Conservation (phyloP, 2,113 vertebrate genomes). For the Cromileptes altivelis region DNA sequence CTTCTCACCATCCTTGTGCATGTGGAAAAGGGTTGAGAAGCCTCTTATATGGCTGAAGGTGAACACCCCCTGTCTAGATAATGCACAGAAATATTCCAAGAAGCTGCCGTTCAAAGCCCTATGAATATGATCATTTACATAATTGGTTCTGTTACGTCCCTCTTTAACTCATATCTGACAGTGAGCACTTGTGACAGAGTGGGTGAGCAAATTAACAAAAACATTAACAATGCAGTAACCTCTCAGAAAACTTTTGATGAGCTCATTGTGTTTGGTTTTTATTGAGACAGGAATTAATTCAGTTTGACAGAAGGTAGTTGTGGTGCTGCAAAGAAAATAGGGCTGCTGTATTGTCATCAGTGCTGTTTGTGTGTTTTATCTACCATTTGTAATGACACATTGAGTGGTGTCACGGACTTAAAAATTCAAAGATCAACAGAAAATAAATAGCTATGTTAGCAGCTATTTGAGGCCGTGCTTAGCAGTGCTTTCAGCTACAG, state of each 20-base stretch:
- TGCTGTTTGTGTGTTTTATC: background rate
- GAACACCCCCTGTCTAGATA: background rate
- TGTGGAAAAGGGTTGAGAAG: background rate
- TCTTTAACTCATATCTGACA: background rate
- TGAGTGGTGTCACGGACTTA: background rate
- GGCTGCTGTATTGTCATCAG: background rate
- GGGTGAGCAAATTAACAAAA: slow-evolving; percentile 3
- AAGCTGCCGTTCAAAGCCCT: slow-evolving; percentile 5
- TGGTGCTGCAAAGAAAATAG: background rate
- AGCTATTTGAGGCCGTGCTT: too few species aligned
- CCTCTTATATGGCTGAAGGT: background rate
- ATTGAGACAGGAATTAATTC: background rate
- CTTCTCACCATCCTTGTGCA: background rate
- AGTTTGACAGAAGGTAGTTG: background rate
- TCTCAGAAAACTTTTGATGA: background rate
- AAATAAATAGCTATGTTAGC: background rate
- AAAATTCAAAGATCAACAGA: background rate
- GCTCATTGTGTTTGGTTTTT: background rate
- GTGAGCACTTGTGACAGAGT: background rate
- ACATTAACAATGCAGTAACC: background rate
- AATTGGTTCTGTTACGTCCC: background rate
- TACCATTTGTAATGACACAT: background rate
- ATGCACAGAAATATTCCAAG: background rate
- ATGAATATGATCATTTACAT: background rate
- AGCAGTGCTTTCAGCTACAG: too few species aligned